Percentiles rank a stretch among this genome's conserved stretches.
These are phyloP conservation scores for Paracyclopina nana DNA, from an alignment of 1,140 invertebrate genomes.

Conservation along the genomic window DNA sequence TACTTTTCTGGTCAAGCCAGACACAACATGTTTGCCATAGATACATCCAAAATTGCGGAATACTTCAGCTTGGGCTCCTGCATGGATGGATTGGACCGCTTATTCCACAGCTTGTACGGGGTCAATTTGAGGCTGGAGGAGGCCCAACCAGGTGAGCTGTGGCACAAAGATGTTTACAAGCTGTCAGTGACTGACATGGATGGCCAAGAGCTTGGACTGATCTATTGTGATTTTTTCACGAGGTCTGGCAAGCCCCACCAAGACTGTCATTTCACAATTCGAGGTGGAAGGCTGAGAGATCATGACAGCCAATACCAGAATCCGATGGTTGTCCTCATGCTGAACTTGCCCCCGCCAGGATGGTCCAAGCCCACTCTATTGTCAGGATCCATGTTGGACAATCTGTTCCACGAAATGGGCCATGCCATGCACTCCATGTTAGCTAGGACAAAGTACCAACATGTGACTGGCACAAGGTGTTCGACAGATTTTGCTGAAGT, in stretches of 20 bases:
- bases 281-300: constrained; percentile 54
- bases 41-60: constrained; percentile 43
- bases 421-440: constrained; percentile 99
- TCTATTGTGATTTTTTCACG: constrained; percentile 94
- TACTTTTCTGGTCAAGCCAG: constrained; percentile 54
- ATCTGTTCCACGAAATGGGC: constrained; percentile 97
- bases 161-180: constrained; percentile 72
- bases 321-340: constrained; percentile 80
- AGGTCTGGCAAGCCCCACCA: constrained; percentile 72
- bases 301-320: constrained; percentile 64
- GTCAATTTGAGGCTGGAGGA: constrained; percentile 49
- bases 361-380: constrained; percentile 56
- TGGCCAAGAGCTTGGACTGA: constrained; percentile 60
- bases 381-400: constrained; percentile 65
- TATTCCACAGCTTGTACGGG: constrained; percentile 58
- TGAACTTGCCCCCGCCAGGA: constrained; percentile 54
- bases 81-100: constrained; percentile 75
- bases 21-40: constrained; percentile 41
- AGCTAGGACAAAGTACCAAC: constrained; percentile 45
- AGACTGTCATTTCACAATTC: constrained; percentile 96
- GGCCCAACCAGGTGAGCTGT: constrained; percentile 47
- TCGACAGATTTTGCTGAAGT: constrained; percentile 96
- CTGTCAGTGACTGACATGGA: constrained; percentile 46
- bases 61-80: constrained; percentile 86
- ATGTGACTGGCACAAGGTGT: constrained; percentile 73